Evolutionary conservation across 2,888 invertebrate genomes (phyloP).

Genomic region (Xestoiulus laeticollis): DNA sequence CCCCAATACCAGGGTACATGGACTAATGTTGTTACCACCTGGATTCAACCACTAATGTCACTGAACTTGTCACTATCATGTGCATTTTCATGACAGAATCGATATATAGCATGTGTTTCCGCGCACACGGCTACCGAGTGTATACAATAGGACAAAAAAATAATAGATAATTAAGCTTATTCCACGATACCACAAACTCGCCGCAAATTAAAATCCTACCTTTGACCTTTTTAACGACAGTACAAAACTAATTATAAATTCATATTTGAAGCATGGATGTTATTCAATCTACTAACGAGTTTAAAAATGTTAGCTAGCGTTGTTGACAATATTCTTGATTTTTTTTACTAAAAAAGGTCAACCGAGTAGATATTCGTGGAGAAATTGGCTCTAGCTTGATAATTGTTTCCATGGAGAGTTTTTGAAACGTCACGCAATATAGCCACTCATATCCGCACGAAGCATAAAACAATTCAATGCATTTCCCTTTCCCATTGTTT

Average conservation of each 20-base stretch:
- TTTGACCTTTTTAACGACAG: neutral
- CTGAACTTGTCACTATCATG: neutral
- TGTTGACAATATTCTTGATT: neutral
- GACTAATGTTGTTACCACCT: neutral
- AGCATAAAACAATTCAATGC: neutral
- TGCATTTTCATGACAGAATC: slow-evolving; percentile 7
- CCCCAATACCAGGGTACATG: neutral
- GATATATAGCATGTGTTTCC: neutral
- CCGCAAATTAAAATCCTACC: neutral
- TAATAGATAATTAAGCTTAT: neutral
- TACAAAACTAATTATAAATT: neutral
- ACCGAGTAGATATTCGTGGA: neutral
- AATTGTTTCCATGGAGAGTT: neutral
- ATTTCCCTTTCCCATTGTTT: neutral
- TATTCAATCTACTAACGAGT: neutral
- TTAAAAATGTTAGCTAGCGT: neutral
- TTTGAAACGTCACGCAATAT: neutral
- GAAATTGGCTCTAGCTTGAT: neutral
- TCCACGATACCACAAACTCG: neutral
- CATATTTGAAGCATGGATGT: neutral
- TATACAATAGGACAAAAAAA: neutral
- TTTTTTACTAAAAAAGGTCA: neutral
- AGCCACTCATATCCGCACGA: neutral
- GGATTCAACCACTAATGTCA: neutral
- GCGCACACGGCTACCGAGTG: neutral